These are phyloP conservation scores for Actenoides hombroni DNA, from an alignment of 2,113 vertebrate species.

Conservation along the genomic window DNA sequence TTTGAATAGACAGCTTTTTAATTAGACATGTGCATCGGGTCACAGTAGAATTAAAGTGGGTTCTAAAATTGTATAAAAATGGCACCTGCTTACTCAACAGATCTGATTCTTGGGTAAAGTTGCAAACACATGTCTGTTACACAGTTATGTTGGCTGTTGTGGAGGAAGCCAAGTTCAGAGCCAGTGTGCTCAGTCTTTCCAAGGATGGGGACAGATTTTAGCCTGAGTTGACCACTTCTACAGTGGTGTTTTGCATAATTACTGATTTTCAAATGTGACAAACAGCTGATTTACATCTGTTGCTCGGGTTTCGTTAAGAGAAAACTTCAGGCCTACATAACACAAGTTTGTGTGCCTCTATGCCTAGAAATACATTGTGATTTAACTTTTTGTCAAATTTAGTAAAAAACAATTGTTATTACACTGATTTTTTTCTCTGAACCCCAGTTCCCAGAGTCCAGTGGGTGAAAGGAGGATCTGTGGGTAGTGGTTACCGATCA, in stretches of 20 bases:
- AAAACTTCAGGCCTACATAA: background rate
- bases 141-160: background rate
- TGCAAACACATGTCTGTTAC: background rate
- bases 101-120: background rate
- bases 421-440: background rate
- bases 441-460: background rate
- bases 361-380: background rate
- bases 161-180: background rate
- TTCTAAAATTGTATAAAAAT: constrained; percentile 27
- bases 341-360: background rate
- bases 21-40: constrained; percentile 64
- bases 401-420: background rate
- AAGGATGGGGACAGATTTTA: background rate
- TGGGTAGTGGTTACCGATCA: background rate
- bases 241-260: background rate
- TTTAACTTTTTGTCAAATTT: background rate
- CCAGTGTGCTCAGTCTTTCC: background rate
- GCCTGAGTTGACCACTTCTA: background rate
- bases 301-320: background rate
- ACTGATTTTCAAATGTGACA: background rate
- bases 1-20: constrained; percentile 62
- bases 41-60: constrained; percentile 25
- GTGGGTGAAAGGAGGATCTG: background rate
- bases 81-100: constrained; percentile 16
- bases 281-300: background rate